Base-by-base conservation (phyloP, 2,113 vertebrate species). In the Malurus melanocephalus region DNA sequence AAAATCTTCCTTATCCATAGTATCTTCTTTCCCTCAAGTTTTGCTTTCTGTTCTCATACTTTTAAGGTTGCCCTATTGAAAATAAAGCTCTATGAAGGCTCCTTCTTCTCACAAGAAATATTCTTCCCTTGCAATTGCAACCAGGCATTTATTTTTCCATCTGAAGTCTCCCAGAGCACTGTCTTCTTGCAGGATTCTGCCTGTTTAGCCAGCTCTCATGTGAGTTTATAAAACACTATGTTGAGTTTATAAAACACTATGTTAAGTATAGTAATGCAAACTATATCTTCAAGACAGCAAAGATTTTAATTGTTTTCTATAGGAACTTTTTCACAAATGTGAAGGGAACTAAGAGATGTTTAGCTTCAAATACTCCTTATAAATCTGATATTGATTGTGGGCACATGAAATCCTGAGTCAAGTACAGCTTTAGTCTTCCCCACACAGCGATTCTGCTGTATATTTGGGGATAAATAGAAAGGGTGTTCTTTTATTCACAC, bases 401-500 rank as follows among this genome's bases (percentile, higher is more conserved):
- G 51, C 2, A 11, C 78, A 74, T 51, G 1, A 78, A 84, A 85
- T 52, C 19, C 19, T 43, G 19, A 78, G 16, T 56, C 9, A 75
- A 40, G 4, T 4, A 52, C 0, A 1, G 1, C 1, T 0, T 59
- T 48, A 78, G 7, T 52, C 16, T 52, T 67, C 55, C 19, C 19
- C 30, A 85, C 1, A 0, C 0, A 22, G 8, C 56, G 3, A 7
- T 67, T 55, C 6, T 77, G 8, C 8, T 32, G 7, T 40, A 66
- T 7, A 57, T 71, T 12, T 46, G 3, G 52, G n/a, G n/a, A 52
- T 26, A 33, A 33, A 1, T 26, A 57, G 33, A 1, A 16, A 1
- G 7, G 0, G 3, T 46, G 20, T 27, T 35, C 2, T 16, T 72
- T 86, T 22, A 19, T 67, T 87, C 74, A 42, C 20, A 21, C 11